phyloP scores from a whole-genome alignment of 2,113 vertebrate species.

The Synodontis membranacea region DNA sequence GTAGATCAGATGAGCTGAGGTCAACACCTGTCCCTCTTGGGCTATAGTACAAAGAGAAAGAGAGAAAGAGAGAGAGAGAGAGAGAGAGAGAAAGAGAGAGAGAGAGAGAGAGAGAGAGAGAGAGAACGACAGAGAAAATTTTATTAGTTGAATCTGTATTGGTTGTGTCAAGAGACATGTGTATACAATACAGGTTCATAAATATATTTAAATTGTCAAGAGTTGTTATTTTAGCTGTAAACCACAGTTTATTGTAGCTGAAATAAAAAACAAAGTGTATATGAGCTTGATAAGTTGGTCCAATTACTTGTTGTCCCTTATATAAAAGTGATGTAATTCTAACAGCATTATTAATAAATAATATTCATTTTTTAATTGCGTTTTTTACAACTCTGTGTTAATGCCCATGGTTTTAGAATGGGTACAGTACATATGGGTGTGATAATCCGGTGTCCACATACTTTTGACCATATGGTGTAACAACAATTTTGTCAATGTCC shows the following conservation, averaged over 20 bases:
- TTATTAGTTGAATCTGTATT: neutral
- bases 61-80: slow-evolving; percentile 21
- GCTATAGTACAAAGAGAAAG: slow-evolving; percentile 56
- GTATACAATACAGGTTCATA: neutral
- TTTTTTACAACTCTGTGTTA: neutral
- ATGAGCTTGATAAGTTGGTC: neutral
- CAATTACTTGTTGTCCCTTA: neutral
- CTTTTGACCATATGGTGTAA: neutral
- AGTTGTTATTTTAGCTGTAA: neutral
- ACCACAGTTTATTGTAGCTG: neutral
- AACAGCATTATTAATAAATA: too few species aligned
- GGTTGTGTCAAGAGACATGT: neutral
- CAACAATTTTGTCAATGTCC: neutral
- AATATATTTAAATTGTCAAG: neutral
- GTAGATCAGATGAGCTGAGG: slow-evolving; percentile 80
- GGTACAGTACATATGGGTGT: neutral
- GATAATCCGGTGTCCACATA: neutral
- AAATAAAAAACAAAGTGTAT: neutral
- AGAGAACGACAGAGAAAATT: slow-evolving; percentile 8
- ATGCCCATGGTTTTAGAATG: neutral
- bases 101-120: slow-evolving; percentile 21
- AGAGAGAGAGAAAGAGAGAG: slow-evolving; percentile 18
- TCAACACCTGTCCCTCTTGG: slow-evolving; percentile 71
- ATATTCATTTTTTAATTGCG: too few species aligned
- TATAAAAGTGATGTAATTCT: neutral